Evolutionary conservation across 1,140 invertebrate species (phyloP), one percentile per base, ranked within the genome.

Genomic region (Apis dorsata): DNA sequence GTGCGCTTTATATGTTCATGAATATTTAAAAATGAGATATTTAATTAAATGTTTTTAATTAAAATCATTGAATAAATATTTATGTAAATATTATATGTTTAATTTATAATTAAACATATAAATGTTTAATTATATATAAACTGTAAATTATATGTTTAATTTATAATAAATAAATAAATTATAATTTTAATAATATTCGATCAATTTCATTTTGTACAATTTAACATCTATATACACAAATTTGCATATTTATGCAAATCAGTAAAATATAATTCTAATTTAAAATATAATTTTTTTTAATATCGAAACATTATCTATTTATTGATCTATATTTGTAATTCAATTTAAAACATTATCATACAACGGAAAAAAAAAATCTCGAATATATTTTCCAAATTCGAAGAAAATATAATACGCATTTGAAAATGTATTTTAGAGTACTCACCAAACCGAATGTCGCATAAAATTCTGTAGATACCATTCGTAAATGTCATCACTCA

Each of bases 401-500:
- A n/a, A 21, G 10, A 44, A 1, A 15, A 1, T 34, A 57, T 19
- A 76, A 24, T 0, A 3, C 0, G 8, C 51, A 1, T 17, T 24
- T 21, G 55, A 57, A 68, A 24, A 19, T 44, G 7, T 34, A 34
- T 73, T 21, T 10, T 21, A 17, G 17, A 8, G n/a, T 72, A 83
- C 81, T 83, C 28, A 83, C 81, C 81, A 79, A n/a, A 59, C 57
- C 24, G 51, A 83, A 49, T 8, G 57, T 21, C 28, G 59, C 17
- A 28, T 53, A 51, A 72, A 57, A 57, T 71, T 71, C 68, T 53
- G 63, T 34, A 63, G 76, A n/a, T 79, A 83, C 28, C 81, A 83
- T 83, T 79, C 81, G 81, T 66, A 21, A 44, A 15, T 51, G 19
- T 65, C 51, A 49, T n/a, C 68, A 11, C 49, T 5, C 11, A 19